Evolutionary conservation across 2,888 invertebrate species (phyloP).

Genomic region (Coleophora deauratella): DNA sequence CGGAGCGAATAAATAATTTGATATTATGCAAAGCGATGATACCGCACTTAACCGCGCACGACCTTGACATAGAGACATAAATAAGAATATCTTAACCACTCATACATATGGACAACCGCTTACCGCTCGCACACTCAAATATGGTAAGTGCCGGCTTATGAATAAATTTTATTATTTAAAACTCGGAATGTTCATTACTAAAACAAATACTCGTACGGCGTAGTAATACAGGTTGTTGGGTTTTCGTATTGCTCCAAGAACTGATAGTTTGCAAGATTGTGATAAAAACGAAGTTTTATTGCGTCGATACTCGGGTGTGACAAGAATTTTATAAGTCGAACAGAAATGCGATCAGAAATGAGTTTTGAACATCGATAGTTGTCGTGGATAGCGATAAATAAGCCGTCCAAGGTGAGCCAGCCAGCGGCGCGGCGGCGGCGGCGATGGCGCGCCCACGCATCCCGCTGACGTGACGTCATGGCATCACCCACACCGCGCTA

Average conservation of each 20-base stretch:
- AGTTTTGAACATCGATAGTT: slow-evolving; percentile 28
- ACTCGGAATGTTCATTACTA: slow-evolving; percentile 73
- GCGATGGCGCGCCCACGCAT: slow-evolving; percentile 55
- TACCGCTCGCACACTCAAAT: slow-evolving; percentile 66
- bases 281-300: no score
- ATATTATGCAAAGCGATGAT: slow-evolving; percentile 71
- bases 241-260: background rate
- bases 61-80: slow-evolving; percentile 72
- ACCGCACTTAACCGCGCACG: slow-evolving; percentile 49
- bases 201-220: slow-evolving; percentile 70
- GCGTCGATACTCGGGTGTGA: no score
- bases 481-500: slow-evolving; percentile 9
- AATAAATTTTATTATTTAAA: slow-evolving; percentile 74
- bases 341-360: slow-evolving; percentile 15
- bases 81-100: slow-evolving; percentile 72
- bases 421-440: no score
- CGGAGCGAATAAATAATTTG: slow-evolving; percentile 70
- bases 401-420: slow-evolving; percentile 60
- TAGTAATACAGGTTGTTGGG: slow-evolving; percentile 67
- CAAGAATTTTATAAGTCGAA: background rate
- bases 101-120: slow-evolving; percentile 70
- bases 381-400: slow-evolving; percentile 41
- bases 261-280: no score
- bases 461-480: slow-evolving; percentile 37
- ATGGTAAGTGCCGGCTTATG: slow-evolving; percentile 72